Evolutionary conservation across 2,888 invertebrate genomes (phyloP), one percentile per base, ranked within the genome.

Genomic region (Coremacera marginata): DNA sequence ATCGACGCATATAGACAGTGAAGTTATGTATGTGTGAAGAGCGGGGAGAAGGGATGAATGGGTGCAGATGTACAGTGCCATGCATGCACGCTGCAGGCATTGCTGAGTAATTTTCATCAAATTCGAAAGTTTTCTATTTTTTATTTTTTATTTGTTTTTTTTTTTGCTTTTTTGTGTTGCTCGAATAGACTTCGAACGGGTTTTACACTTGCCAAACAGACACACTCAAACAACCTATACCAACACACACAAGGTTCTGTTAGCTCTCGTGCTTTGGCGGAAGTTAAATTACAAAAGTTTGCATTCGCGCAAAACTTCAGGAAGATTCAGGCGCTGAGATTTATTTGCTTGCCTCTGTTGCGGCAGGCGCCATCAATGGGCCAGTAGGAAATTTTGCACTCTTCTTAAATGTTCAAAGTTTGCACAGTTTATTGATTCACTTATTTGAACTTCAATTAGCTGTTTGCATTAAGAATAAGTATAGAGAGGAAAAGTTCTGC

Each of bases 281-380:
- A 75, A 77, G 77, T 77, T 65, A 75, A 77, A 77, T 77, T 77
- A 77, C 77, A 44, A 78, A 78, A 78, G 65, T 78, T 78, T 70
- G 37, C 22, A 51, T 72, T 72, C 57, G 60, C 76, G 25, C 49
- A 52, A 68, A 63, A 68, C 67, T 27, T 34, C 19, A 37, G 44
- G 22, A 57, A 25, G 63, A 57, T 14, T 49, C 44, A 74, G 75
- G 78, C 44, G 57, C 62, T 34, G 55, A 14, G 60, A 70, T 70
- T 70, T 70, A 70, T 75, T 75, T 70, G 68, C 68, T 11, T 34
- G 14, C 19, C 65, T n/a, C 27, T 37, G 44, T 68, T 19, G 52
- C 27, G 51, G 60, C 60, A 27, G 34, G 49, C n/a, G 14, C n/a
- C 37, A 31, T 27, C 37, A 31, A 4, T 25, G 19, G 37, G 49